Evolutionary conservation across 2,113 vertebrate species (phyloP).

Genomic region (Cephalopholis sonnerati): DNA sequence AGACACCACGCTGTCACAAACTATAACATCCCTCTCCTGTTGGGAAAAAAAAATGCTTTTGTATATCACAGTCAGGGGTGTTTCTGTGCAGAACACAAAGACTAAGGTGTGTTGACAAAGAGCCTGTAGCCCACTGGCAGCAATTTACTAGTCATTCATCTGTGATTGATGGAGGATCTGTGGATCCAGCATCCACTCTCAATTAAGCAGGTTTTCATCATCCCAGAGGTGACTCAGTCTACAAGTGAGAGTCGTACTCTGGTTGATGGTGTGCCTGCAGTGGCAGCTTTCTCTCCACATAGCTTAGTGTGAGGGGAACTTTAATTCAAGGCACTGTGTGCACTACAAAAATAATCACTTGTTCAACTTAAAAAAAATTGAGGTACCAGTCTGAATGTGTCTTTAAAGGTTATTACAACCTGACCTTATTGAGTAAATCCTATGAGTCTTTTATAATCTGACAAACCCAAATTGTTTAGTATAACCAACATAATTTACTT

Average conservation of each 20-base stretch:
- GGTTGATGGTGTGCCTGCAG: background rate
- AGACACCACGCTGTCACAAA: slow-evolving; percentile 58
- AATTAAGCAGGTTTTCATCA: slow-evolving; percentile 21
- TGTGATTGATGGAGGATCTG: slow-evolving; percentile 42
- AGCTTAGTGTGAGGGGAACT: background rate
- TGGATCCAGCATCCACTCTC: slow-evolving; percentile 13
- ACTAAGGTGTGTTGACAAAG: slow-evolving; percentile 22
- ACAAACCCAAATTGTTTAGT: too few species aligned
- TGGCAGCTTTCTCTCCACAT: background rate
- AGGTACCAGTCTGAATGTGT: too few species aligned
- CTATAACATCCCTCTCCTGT: slow-evolving; percentile 29
- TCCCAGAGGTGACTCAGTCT: slow-evolving; percentile 7
- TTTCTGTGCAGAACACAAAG: slow-evolving; percentile 20
- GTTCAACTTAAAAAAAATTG: too few species aligned
- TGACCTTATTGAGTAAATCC: too few species aligned
- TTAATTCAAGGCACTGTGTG: background rate
- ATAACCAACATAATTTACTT: too few species aligned
- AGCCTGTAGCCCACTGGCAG: slow-evolving; percentile 12
- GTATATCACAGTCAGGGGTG: slow-evolving; percentile 14
- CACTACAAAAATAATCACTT: background rate
- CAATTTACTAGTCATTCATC: background rate
- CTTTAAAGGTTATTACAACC: too few species aligned
- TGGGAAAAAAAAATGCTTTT: slow-evolving; percentile 12
- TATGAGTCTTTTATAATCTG: too few species aligned
- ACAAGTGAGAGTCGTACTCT: background rate